Conservation (phyloP, 2,113 vertebrate species). For the Hippolais icterina region DNA sequence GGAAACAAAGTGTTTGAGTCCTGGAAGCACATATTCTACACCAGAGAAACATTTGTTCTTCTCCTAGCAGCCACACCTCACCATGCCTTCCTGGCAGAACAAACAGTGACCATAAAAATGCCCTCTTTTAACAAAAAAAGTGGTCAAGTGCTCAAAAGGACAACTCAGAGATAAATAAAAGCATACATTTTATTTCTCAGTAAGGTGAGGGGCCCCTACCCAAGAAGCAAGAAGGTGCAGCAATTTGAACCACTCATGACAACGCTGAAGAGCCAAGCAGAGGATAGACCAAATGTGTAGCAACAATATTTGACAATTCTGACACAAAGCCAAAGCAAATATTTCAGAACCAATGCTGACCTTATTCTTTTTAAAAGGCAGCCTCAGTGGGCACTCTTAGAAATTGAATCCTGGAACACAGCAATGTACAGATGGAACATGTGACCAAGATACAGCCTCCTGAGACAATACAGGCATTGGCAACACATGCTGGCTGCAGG, state of each 20-base stretch:
- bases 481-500: not conserved
- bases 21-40: not conserved
- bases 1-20: not conserved
- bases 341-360: not conserved
- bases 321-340: not conserved
- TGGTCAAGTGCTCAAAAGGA: not conserved
- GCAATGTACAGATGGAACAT: not conserved
- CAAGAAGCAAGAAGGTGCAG: not conserved
- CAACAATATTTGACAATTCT: not conserved
- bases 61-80: not conserved
- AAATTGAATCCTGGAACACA: not conserved
- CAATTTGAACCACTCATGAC: not conserved
- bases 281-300: not conserved
- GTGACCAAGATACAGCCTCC: not conserved
- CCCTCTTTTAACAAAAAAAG: not conserved
- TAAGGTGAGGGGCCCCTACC: not conserved
- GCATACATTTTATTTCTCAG: not conserved
- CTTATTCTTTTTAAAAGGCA: not conserved
- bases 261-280: not conserved
- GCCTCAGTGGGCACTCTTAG: not conserved
- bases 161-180: not conserved
- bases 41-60: not conserved
- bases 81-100: not conserved
- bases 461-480: not conserved
- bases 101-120: not conserved